Percentiles rank a stretch among this genome's conserved stretches.
phyloP scores from a whole-genome alignment of 2,888 invertebrate genomes.

The Polydrusus pterygomalis region DNA sequence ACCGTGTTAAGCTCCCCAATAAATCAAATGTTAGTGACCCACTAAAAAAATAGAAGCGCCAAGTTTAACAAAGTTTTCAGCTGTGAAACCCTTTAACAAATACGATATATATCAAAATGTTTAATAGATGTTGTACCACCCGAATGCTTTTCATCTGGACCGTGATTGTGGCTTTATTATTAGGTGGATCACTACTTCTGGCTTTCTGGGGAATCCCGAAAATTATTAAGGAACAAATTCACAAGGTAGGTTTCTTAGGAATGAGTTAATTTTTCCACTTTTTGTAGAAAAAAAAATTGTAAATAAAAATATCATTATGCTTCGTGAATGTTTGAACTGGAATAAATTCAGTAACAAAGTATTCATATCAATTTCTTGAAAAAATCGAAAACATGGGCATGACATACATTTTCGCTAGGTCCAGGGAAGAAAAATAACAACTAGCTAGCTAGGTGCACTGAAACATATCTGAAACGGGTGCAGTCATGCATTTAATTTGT shows the following conservation, averaged over 20 bases:
- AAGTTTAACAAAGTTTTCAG: no score
- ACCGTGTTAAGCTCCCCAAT: background rate
- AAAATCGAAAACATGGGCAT: no score
- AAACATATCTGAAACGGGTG: no score
- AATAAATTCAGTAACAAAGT: no score
- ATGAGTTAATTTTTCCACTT: background rate
- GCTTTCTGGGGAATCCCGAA: conserved; percentile 75
- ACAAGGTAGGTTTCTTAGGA: conserved; percentile 73
- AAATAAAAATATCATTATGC: no score
- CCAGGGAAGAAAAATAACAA: no score
- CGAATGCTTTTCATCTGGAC: conserved; percentile 32
- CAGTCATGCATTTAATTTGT: no score
- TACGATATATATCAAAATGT: conserved; percentile 36
- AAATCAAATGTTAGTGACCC: background rate
- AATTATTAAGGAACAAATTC: conserved; percentile 74
- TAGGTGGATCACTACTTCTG: conserved; percentile 72
- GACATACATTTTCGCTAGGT: no score
- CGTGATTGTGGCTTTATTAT: conserved; percentile 57
- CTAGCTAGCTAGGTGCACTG: no score
- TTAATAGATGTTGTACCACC: conserved; percentile 49
- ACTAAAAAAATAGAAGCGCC: background rate
- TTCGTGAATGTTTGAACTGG: no score
- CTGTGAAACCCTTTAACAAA: background rate
- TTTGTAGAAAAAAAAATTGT: no score
- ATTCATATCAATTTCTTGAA: no score